A percentile compares a stretch with the other conserved stretches of the same genome.
Evolutionary conservation across 1,140 invertebrate species (phyloP).

Genomic region (Zaprionus davidi): DNA sequence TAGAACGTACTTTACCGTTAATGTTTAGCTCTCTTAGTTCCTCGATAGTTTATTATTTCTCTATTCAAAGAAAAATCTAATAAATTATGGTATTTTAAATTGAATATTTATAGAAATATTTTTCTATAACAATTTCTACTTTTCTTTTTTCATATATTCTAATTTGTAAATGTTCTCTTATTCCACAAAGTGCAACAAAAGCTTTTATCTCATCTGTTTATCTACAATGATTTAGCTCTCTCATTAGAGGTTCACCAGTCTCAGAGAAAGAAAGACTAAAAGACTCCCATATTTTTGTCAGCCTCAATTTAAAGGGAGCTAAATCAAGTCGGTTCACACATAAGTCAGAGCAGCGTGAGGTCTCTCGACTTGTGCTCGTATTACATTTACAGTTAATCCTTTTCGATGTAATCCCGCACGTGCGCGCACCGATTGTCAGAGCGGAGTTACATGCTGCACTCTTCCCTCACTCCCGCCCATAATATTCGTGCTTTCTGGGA

Average conservation of each 20-base stretch:
- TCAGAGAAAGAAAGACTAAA: not conserved
- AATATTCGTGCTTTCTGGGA: not conserved
- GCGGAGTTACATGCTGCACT: slow-evolving; percentile 1
- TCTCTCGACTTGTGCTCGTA: slow-evolving; percentile 27
- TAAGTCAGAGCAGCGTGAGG: slow-evolving; percentile 4
- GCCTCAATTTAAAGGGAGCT: not conserved
- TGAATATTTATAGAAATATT: no score
- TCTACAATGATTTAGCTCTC: not conserved
- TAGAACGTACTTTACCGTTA: no score
- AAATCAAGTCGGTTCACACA: slow-evolving; percentile 27
- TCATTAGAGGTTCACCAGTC: not conserved
- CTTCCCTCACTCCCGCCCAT: not conserved
- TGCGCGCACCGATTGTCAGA: slow-evolving; percentile 9
- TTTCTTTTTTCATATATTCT: no score
- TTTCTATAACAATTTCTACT: no score
- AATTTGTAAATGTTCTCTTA: not conserved
- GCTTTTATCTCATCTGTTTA: not conserved
- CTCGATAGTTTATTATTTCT: no score
- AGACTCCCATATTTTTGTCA: not conserved
- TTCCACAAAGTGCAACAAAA: no score
- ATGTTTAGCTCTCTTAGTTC: no score
- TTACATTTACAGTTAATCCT: slow-evolving; percentile 58
- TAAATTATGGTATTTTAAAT: no score
- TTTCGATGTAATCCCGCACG: slow-evolving; percentile 63
- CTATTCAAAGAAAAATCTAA: no score